Percentiles rank a stretch among this genome's conserved stretches.
These are phyloP conservation scores for Odobenus rosmarus DNA, from an alignment of 2,113 vertebrate genomes.

Conservation along the genomic window DNA sequence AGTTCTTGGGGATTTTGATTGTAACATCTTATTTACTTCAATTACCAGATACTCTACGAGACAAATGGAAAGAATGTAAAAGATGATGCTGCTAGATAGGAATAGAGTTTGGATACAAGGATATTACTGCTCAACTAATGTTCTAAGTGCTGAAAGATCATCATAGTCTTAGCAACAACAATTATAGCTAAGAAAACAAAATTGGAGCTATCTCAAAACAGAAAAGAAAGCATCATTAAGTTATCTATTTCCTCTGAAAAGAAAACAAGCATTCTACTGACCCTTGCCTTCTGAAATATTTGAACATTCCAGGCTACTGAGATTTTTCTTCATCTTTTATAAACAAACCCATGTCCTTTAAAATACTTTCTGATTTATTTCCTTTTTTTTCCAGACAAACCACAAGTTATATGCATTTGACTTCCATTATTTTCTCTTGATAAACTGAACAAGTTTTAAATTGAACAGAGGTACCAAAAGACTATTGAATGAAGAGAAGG, in stretches of 20 bases:
- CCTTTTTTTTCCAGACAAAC: constrained; percentile 46
- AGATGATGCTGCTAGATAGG: constrained; percentile 46
- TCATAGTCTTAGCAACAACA: constrained; percentile 43
- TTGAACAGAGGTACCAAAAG: constrained; percentile 36
- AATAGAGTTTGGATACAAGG: background rate
- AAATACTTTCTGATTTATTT: constrained; percentile 63
- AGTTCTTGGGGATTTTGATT: constrained; percentile 9
- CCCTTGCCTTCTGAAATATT: constrained; percentile 55
- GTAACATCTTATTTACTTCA: constrained; percentile 48
- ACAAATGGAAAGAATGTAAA: constrained; percentile 67
- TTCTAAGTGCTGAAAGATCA: constrained; percentile 22
- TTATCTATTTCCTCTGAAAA: constrained; percentile 60
- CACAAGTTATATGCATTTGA: background rate
- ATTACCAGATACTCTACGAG: background rate
- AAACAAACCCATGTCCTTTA: constrained; percentile 50
- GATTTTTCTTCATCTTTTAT: constrained; percentile 9
- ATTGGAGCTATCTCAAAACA: constrained; percentile 49
- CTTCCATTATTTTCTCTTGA: constrained; percentile 1
- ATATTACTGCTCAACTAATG: background rate
- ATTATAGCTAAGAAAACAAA: constrained; percentile 58
- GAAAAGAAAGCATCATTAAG: constrained; percentile 47
- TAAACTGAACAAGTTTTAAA: constrained; percentile 38
- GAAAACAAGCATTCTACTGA: constrained; percentile 66
- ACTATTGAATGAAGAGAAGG: constrained; percentile 26
- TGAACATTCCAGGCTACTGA: constrained; percentile 67